phyloP scores from a whole-genome alignment of 2,113 vertebrate genomes.

The Aspiorhynchus laticeps region DNA sequence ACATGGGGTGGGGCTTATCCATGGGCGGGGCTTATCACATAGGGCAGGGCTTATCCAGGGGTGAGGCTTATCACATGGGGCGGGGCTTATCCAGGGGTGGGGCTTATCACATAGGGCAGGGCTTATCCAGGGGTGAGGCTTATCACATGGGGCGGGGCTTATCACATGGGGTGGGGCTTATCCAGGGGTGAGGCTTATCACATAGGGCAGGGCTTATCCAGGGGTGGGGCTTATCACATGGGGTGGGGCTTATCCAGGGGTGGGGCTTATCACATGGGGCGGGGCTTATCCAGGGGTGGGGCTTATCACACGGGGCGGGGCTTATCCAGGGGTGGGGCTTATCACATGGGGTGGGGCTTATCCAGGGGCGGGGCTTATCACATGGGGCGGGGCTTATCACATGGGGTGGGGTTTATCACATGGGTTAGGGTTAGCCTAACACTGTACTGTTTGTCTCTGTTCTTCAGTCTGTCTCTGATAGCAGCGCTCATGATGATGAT shows the following conservation, averaged over 20 bases:
- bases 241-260: neutral
- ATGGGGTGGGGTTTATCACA: no score
- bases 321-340: neutral
- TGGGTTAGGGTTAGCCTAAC: no score
- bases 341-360: no score
- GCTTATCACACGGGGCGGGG: neutral
- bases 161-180: neutral
- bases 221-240: no score
- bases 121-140: neutral
- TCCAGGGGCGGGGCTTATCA: no score
- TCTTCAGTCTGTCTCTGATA: neutral
- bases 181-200: no score
- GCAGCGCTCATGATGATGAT: neutral
- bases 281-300: no score
- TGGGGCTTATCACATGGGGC: no score
- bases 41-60: neutral
- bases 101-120: neutral
- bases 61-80: neutral
- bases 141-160: no score
- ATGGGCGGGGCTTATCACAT: no score
- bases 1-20: no score
- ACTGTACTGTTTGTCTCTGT: neutral
- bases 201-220: no score
- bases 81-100: neutral
- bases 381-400: neutral